Conservation (phyloP, 2,888 invertebrate genomes). For the Myopa testacea region DNA sequence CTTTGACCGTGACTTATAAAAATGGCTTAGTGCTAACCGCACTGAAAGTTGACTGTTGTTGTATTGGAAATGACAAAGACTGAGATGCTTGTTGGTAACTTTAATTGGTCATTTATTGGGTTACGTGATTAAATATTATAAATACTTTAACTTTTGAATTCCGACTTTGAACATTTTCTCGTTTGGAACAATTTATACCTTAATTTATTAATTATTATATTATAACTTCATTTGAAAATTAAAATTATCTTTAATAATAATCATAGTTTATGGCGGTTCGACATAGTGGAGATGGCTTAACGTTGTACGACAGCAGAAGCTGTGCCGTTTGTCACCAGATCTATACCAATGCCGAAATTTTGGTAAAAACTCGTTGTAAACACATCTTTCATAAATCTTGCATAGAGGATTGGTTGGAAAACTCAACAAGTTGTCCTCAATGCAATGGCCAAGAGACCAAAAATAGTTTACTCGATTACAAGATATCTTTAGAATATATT, state of each 20-base stretch:
- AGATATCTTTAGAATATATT: background rate
- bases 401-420: background rate
- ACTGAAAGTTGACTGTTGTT: too few species aligned
- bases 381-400: constrained; percentile 27
- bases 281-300: background rate
- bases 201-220: background rate
- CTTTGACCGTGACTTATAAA: background rate
- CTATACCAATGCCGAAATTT: background rate
- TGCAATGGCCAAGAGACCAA: background rate
- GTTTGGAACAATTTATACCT: background rate
- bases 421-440: background rate
- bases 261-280: too few species aligned
- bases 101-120: background rate
- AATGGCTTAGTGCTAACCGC: too few species aligned
- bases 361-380: constrained; percentile 5
- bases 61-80: background rate
- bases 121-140: background rate
- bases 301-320: background rate
- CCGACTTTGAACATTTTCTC: background rate
- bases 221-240: background rate
- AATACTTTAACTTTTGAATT: background rate
- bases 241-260: too few species aligned
- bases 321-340: background rate
- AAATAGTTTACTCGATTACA: constrained; percentile 2
- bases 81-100: background rate